Percentiles rank a stretch among this genome's conserved stretches.
These are phyloP conservation scores for Tetragnatha versicolor DNA, from an alignment of 1,140 invertebrate species.

Conservation along the genomic window DNA sequence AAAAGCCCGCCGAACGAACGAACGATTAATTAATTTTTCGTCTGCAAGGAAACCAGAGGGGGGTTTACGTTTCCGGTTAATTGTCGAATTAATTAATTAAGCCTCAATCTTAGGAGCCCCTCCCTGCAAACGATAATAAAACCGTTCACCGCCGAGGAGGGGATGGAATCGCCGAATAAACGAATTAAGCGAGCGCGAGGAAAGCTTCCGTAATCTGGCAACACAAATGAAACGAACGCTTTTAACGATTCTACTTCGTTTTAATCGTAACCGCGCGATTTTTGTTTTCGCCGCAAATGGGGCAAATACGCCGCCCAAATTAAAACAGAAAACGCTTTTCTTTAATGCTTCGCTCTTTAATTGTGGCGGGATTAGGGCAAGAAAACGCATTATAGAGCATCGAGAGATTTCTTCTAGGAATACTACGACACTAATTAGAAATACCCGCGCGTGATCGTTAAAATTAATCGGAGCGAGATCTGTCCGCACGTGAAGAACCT, in stretches of 20 bases:
- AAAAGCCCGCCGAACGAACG: conserved; percentile 52
- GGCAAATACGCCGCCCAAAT: conserved; percentile 26
- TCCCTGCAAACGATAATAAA: conserved; percentile 39
- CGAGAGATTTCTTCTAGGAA: neutral
- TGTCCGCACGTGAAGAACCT: neutral
- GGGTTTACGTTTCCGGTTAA: conserved; percentile 54
- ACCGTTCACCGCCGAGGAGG: conserved; percentile 16
- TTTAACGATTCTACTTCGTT: conserved; percentile 53
- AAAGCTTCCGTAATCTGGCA: conserved; percentile 54
- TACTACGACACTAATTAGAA: conserved; percentile 47
- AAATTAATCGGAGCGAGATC: conserved; percentile 26
- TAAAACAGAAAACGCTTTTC: conserved; percentile 40
- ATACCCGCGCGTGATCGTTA: conserved; percentile 28
- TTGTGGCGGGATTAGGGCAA: conserved; percentile 20
- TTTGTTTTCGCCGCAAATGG: conserved; percentile 46
- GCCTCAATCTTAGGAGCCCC: conserved; percentile 49
- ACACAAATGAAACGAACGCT: conserved; percentile 54
- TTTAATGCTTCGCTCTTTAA: conserved; percentile 34
- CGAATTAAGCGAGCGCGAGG: conserved; percentile 50
- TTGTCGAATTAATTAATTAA: conserved; percentile 55
- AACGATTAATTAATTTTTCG: conserved; percentile 52
- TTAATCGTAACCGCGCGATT: conserved; percentile 52
- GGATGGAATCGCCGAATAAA: conserved; percentile 49
- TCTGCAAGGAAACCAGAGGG: conserved; percentile 49
- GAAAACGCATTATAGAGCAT: conserved; percentile 36